Percentiles rank a stretch among this genome's conserved stretches.
Conservation (phyloP, 2,797 vertebrate genomes). For the Chaenodraco wilsoni region DNA sequence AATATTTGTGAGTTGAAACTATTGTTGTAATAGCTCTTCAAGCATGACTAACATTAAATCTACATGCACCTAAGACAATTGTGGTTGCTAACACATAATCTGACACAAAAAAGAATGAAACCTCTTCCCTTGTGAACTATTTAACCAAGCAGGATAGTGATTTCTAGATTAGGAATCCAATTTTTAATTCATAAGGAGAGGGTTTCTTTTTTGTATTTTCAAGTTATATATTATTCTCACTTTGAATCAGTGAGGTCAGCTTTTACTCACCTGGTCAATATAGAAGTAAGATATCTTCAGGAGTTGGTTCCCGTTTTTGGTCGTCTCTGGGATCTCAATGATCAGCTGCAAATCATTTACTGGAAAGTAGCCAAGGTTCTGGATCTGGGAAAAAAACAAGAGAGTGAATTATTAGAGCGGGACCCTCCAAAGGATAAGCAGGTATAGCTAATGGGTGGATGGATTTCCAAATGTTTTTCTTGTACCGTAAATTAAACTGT, state of each 20-base stretch:
- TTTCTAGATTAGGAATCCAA: background rate
- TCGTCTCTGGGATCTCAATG: conserved; percentile 92
- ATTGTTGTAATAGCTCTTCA: background rate
- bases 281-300: conserved; percentile 86
- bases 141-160: background rate
- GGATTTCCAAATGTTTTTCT: background rate
- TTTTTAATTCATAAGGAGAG: background rate
- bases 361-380: conserved; percentile 95
- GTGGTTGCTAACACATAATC: background rate
- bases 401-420: background rate
- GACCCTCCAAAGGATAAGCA: background rate
- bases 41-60: too few species aligned
- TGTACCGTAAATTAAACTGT: background rate
- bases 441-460: background rate
- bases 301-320: conserved; percentile 90
- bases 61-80: background rate
- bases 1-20: too few species aligned
- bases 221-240: too few species aligned
- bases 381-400: conserved; percentile 82
- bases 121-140: background rate
- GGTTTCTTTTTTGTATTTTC: background rate
- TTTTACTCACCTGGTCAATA: conserved; percentile 84
- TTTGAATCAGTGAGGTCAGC: background rate
- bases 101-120: background rate
- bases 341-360: conserved; percentile 87